These are phyloP conservation scores for Malurus cyaneus DNA, from an alignment of 2,113 vertebrate species.

Conservation along the genomic window DNA sequence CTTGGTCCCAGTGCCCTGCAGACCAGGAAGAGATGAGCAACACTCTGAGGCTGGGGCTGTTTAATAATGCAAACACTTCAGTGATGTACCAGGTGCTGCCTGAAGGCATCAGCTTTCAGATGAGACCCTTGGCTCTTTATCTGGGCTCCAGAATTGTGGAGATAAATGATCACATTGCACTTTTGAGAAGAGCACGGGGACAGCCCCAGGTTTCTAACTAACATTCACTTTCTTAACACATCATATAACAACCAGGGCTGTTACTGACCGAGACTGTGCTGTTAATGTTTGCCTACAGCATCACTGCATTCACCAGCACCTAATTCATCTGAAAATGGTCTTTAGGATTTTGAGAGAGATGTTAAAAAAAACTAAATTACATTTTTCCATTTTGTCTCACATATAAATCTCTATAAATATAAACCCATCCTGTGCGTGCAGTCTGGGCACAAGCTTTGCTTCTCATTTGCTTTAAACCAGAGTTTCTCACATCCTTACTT, in stretches of 20 bases:
- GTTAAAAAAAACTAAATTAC: conserved; percentile 16
- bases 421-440: not conserved
- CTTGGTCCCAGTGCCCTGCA: not conserved
- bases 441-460: not conserved
- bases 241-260: conserved; percentile 19
- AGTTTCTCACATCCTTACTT: not conserved
- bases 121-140: not conserved
- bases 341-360: conserved; percentile 11
- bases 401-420: not conserved
- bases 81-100: conserved; percentile 9
- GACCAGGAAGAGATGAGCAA: not conserved
- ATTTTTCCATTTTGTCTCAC: conserved; percentile 16
- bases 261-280: conserved; percentile 39
- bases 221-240: conserved; percentile 8
- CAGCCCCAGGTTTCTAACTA: not conserved
- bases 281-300: conserved; percentile 39
- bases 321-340: conserved; percentile 6
- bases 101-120: not conserved
- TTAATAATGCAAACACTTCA: not conserved
- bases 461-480: not conserved
- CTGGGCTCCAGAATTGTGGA: not conserved
- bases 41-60: not conserved
- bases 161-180: not conserved
- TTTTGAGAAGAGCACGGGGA: not conserved
- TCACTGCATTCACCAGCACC: conserved; percentile 6